A percentile compares a stretch with the other conserved stretches of the same genome.
Evolutionary conservation across 2,888 invertebrate species (phyloP).

Genomic region (Scaptomyza reducta): DNA sequence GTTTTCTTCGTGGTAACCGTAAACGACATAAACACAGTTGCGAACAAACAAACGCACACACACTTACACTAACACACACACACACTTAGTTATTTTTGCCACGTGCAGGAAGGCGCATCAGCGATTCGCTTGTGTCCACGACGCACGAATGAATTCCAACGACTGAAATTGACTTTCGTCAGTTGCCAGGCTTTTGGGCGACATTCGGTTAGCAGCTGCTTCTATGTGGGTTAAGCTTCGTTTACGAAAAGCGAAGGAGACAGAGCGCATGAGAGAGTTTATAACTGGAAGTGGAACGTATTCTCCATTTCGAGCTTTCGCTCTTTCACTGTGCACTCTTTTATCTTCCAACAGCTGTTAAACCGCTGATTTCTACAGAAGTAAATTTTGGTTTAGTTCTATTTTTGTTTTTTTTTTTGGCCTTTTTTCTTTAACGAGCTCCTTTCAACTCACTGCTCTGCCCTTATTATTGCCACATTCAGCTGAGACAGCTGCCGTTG

Average conservation of each 20-base stretch:
- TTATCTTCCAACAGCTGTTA: conserved; percentile 57
- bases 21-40: conserved; percentile 8
- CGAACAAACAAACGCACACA: conserved; percentile 3
- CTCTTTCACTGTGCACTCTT: conserved; percentile 29
- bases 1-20: conserved; percentile 28
- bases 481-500: conserved; percentile 51
- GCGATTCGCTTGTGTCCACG: conserved; percentile 66
- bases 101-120: conserved; percentile 34
- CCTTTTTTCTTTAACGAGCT: conserved; percentile 25
- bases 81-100: conserved; percentile 10
- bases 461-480: conserved; percentile 41
- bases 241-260: background rate
- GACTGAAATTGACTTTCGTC: conserved; percentile 72
- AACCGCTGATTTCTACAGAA: background rate
- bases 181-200: conserved; percentile 43
- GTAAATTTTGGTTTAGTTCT: background rate
- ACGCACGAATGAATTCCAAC: conserved; percentile 82
- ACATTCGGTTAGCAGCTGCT: conserved; percentile 23
- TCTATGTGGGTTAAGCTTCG: conserved; percentile 61
- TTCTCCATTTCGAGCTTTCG: conserved; percentile 33
- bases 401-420: conserved; percentile 5
- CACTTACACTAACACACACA: conserved; percentile 2
- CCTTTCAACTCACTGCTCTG: conserved; percentile 3
- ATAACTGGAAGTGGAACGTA: conserved; percentile 66
- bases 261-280: background rate